These are phyloP conservation scores for Amitus sp. DNA, from an alignment of 2,888 invertebrate genomes.

Conservation along the genomic window DNA sequence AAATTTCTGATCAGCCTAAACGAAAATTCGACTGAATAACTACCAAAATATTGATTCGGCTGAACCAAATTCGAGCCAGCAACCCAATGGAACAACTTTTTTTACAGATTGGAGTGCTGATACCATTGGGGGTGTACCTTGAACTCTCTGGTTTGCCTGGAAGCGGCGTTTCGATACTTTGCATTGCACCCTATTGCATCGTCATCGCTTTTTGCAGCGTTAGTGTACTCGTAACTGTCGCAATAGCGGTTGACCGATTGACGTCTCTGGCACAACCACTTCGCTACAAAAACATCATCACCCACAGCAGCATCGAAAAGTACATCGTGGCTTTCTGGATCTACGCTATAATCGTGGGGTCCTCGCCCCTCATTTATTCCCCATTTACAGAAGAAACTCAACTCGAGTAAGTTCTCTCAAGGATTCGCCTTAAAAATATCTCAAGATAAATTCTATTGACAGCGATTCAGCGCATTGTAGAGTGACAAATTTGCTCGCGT, in stretches of 20 bases:
- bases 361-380: conserved; percentile 68
- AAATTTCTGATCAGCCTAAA: no score
- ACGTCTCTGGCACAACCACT: conserved; percentile 72
- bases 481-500: not conserved
- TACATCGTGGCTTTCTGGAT: conserved; percentile 71
- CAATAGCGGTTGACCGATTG: conserved; percentile 73
- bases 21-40: no score
- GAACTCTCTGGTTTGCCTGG: conserved; percentile 68
- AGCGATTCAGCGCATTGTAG: not conserved
- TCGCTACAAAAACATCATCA: conserved; percentile 73
- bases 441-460: not conserved
- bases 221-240: conserved; percentile 71
- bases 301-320: conserved; percentile 70
- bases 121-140: conserved; percentile 71
- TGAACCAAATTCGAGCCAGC: no score
- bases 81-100: conserved; percentile 9
- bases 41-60: no score
- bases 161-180: conserved; percentile 65
- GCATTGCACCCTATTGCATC: conserved; percentile 71
- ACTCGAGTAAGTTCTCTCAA: conserved; percentile 46
- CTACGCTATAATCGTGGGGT: conserved; percentile 69
- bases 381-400: conserved; percentile 58
- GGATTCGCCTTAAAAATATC: not conserved
- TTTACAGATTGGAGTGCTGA: conserved; percentile 67
- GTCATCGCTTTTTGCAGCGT: conserved; percentile 71